A percentile compares a stretch with the other conserved stretches of the same genome.
Conservation (phyloP, 1,140 invertebrate genomes). For the Drosophila arizonae region DNA sequence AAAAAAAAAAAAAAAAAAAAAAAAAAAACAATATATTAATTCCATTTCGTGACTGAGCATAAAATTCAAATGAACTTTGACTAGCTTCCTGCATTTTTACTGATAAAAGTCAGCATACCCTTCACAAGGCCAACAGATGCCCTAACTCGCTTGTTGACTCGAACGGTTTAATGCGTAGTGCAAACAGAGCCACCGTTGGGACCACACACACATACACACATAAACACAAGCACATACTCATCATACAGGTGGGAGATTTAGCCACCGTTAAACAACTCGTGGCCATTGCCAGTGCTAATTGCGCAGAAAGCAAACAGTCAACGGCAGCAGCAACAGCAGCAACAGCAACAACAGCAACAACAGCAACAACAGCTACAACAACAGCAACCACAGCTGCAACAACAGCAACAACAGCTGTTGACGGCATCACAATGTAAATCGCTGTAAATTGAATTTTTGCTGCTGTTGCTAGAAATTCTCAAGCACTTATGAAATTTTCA, state of each 20-base stretch:
- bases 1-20: too few relatives aligned
- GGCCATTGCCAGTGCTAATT: conserved; percentile 65
- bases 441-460: conserved; percentile 32
- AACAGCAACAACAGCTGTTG: conserved; percentile 44
- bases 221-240: conserved; percentile 18
- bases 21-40: too few relatives aligned
- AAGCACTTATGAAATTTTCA: conserved; percentile 71
- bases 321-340: conserved; percentile 15
- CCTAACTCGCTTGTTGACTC: conserved; percentile 43
- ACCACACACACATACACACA: conserved; percentile 50
- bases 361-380: conserved; percentile 31
- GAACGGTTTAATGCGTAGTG: conserved; percentile 61
- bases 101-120: not conserved
- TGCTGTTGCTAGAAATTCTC: conserved; percentile 62
- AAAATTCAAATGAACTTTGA: too few relatives aligned
- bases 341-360: conserved; percentile 28
- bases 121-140: conserved; percentile 5
- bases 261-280: conserved; percentile 61
- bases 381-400: conserved; percentile 4
- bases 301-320: conserved; percentile 63
- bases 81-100: not conserved
- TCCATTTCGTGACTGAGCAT: too few relatives aligned
- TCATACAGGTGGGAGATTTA: conserved; percentile 38
- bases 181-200: conserved; percentile 59
- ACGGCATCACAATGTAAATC: conserved; percentile 40